Conservation (phyloP, 2,797 vertebrate genomes). For the Garrulus glandarius region DNA sequence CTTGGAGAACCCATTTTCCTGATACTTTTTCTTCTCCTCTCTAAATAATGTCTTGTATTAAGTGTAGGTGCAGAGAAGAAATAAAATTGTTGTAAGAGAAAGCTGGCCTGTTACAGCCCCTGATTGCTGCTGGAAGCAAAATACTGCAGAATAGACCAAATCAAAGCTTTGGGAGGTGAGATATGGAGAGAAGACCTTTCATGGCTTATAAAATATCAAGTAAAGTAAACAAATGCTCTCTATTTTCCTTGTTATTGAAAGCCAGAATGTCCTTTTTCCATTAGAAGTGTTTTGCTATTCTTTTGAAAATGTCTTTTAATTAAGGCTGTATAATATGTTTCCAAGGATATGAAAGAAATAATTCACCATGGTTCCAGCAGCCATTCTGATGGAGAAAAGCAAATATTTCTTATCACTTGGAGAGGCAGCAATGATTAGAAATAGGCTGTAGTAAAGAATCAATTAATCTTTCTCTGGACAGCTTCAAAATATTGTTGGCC, state of each 20-base stretch:
- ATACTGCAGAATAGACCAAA: background rate
- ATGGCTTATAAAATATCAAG: background rate
- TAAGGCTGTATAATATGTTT: conserved; percentile 48
- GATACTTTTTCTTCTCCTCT: background rate
- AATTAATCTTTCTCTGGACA: background rate
- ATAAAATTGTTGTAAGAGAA: background rate
- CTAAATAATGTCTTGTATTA: background rate
- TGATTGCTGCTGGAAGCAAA: background rate
- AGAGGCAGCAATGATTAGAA: background rate
- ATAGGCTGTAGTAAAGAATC: background rate
- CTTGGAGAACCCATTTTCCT: background rate
- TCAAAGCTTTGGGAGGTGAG: background rate
- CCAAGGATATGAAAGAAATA: conserved; percentile 51
- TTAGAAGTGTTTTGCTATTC: conserved; percentile 24
- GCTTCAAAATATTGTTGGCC: background rate
- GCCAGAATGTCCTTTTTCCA: background rate
- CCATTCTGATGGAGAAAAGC: conserved; percentile 11
- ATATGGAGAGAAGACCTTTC: background rate
- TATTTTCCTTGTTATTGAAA: conserved; percentile 22
- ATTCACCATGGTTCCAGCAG: conserved; percentile 3
- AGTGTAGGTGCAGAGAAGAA: background rate
- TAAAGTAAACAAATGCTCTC: conserved; percentile 7
- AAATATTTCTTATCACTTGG: conserved; percentile 17
- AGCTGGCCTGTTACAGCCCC: background rate
- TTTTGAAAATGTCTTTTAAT: conserved; percentile 50